phyloP scores from a whole-genome alignment of 2,797 vertebrate genomes.

The Acanthopagrus latus region DNA sequence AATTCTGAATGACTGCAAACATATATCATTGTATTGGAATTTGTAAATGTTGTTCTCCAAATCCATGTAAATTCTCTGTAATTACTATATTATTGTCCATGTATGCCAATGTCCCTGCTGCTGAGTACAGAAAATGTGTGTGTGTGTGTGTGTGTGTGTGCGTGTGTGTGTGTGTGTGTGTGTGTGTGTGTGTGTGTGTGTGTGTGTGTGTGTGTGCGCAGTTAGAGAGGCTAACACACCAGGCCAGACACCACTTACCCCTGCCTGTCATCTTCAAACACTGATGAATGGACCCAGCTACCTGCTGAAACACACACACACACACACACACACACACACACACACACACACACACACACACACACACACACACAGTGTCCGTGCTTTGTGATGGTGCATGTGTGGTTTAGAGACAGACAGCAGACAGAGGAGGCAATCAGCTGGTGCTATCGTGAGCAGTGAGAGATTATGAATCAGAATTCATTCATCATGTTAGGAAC shows the following conservation, averaged over 20 bases:
- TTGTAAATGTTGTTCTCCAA: background rate
- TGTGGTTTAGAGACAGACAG: background rate
- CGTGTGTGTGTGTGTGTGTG: background rate
- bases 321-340: conserved; percentile 17
- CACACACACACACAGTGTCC: conserved; percentile 6
- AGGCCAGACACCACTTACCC: conserved; percentile 57
- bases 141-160: background rate
- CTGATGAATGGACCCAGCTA: conserved; percentile 55
- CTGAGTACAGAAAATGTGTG: background rate
- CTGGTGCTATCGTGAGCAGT: conserved; percentile 32
- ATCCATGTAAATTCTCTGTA: background rate
- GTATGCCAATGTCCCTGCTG: background rate
- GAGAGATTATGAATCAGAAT: conserved; percentile 45
- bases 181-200: conserved; percentile 5
- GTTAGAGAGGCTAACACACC: conserved; percentile 35
- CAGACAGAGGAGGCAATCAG: conserved; percentile 12
- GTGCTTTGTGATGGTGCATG: background rate
- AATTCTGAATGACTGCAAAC: background rate
- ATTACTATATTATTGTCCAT: background rate
- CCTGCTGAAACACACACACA: conserved; percentile 17
- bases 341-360: conserved; percentile 11
- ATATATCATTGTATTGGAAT: background rate
- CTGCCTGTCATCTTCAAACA: conserved; percentile 57
- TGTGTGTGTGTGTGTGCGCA: conserved; percentile 10
- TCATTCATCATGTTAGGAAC: conserved; percentile 31